Conservation (phyloP, 2,797 vertebrate genomes). For the Ptychobarbus kaznakovi region DNA sequence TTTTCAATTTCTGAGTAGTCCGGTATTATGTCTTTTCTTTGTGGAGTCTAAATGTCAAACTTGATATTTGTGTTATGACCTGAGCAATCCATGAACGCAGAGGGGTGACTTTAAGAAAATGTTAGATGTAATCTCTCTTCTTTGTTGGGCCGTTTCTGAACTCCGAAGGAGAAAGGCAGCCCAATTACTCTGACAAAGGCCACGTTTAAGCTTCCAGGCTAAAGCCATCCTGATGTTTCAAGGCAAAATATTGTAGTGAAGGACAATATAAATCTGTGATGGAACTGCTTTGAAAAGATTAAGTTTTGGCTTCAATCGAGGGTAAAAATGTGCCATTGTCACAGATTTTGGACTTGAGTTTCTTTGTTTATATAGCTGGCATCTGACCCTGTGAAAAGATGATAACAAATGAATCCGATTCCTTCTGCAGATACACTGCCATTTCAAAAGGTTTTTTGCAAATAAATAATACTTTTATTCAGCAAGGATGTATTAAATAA, state of each 20-base stretch:
- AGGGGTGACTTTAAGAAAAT: constrained; percentile 30
- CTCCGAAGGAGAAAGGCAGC: background rate
- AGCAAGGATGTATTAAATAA: background rate
- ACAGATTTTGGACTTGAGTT: background rate
- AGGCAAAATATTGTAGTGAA: background rate
- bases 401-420: background rate
- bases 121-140: constrained; percentile 16
- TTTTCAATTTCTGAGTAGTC: background rate
- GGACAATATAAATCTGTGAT: background rate
- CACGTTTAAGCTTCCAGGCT: background rate
- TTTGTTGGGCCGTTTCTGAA: background rate
- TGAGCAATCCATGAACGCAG: constrained; percentile 2
- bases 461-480: background rate
- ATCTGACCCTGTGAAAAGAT: background rate
- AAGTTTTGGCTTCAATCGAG: background rate
- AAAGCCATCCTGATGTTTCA: background rate
- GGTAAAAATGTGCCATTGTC: background rate
- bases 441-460: background rate
- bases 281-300: constrained; percentile 1
- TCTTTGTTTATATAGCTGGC: background rate
- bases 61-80: constrained; percentile 35
- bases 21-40: constrained; percentile 20
- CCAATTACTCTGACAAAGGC: constrained; percentile 23
- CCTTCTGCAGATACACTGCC: too few relatives aligned
- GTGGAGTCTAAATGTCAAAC: constrained; percentile 30